phyloP scores from a whole-genome alignment of 2,888 invertebrate species.

The Quadroppia sp. region DNA sequence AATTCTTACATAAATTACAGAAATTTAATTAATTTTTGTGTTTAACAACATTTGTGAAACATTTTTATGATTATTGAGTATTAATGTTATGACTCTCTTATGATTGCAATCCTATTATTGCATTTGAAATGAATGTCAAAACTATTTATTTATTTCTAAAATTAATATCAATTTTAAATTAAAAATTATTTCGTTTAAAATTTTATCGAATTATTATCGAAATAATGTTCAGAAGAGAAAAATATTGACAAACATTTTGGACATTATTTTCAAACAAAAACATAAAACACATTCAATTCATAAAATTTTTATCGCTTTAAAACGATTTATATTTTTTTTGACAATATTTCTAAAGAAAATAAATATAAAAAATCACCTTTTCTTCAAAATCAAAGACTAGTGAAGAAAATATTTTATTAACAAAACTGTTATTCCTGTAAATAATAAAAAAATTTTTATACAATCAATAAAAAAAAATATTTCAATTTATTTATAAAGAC shows the following conservation, averaged over 20 bases:
- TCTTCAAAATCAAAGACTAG: neutral
- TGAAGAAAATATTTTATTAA: neutral
- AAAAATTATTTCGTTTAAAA: neutral
- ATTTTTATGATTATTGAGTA: neutral
- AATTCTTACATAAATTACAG: too few species aligned
- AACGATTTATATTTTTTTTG: slow-evolving; percentile 11
- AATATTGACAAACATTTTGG: neutral
- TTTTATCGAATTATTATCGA: too few species aligned
- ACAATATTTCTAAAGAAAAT: too few species aligned
- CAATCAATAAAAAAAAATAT: too few species aligned
- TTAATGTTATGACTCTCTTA: neutral
- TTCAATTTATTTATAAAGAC: too few species aligned
- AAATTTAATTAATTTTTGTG: too few species aligned
- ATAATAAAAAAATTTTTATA: too few species aligned
- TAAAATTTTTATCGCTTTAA: slow-evolving; percentile 9
- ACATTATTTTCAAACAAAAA: neutral
- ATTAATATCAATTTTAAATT: neutral
- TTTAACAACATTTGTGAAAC: neutral
- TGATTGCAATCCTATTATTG: neutral
- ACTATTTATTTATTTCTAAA: neutral
- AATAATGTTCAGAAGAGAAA: neutral
- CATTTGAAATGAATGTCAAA: neutral
- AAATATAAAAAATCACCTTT: too few species aligned
- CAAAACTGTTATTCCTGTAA: too few species aligned
- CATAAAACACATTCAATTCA: slow-evolving; percentile 1